Percentiles rank a stretch among this genome's conserved stretches.
phyloP scores from a whole-genome alignment of 2,888 invertebrate genomes.

The Cantharis lateralis region DNA sequence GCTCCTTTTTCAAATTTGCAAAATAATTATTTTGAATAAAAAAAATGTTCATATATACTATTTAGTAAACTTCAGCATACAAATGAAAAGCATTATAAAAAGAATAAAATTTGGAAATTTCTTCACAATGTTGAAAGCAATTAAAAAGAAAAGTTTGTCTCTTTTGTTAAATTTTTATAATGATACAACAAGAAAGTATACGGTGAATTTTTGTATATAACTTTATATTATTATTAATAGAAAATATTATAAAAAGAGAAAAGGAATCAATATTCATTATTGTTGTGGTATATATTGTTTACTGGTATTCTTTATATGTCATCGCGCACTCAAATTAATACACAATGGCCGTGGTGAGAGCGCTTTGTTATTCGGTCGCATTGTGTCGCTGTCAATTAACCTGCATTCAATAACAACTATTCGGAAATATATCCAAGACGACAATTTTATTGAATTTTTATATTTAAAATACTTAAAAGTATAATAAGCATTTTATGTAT shows the following conservation, averaged over 20 bases:
- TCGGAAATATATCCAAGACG: slow-evolving; percentile 54
- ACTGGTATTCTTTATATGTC: slow-evolving; percentile 51
- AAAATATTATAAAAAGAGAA: slow-evolving; percentile 21
- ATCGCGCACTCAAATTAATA: slow-evolving; percentile 54
- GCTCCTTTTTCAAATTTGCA: too few species aligned
- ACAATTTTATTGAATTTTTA: slow-evolving; percentile 40
- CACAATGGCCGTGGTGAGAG: slow-evolving; percentile 53
- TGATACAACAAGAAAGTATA: neutral
- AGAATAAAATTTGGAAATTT: neutral
- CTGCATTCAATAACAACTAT: slow-evolving; percentile 53
- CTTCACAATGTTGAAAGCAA: neutral
- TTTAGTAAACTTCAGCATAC: neutral
- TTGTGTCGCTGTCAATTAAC: slow-evolving; percentile 55
- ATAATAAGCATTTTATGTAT: neutral
- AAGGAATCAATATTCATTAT: slow-evolving; percentile 29
- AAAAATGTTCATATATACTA: neutral
- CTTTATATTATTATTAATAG: neutral
- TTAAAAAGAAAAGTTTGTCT: neutral
- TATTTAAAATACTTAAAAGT: slow-evolving; percentile 29
- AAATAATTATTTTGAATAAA: too few species aligned
- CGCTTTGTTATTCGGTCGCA: slow-evolving; percentile 54
- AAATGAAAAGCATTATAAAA: neutral
- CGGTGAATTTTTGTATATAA: neutral
- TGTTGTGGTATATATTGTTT: slow-evolving; percentile 43
- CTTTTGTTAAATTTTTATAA: neutral